Evolutionary conservation across 2,888 invertebrate species (phyloP).

Genomic region (Lacanobia wlatinum): DNA sequence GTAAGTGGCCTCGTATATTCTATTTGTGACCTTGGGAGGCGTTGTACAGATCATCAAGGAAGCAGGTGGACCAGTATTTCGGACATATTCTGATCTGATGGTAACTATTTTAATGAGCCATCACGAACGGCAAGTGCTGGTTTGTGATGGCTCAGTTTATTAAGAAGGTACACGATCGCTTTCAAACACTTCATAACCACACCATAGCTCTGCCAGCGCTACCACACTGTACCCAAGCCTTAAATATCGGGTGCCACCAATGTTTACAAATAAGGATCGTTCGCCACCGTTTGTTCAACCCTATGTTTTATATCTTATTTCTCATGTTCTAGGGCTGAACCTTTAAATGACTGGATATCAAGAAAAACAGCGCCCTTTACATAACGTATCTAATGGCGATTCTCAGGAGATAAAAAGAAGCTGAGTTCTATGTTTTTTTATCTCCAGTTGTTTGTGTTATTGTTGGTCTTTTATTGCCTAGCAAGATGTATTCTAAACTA

Average conservation of each 20-base stretch:
- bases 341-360: constrained; percentile 42
- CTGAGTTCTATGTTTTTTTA: neutral
- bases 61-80: no score
- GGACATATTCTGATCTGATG: no score
- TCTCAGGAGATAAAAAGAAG: constrained; percentile 16
- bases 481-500: neutral
- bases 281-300: constrained; percentile 77
- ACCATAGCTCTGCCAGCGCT: constrained; percentile 31
- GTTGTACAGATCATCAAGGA: no score
- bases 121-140: no score
- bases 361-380: constrained; percentile 51
- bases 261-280: constrained; percentile 86
- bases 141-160: no score
- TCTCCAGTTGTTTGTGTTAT: neutral
- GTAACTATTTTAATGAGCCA: no score
- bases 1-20: no score
- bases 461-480: neutral
- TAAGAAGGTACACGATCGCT: no score
- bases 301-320: constrained; percentile 65
- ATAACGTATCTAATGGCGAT: constrained; percentile 50
- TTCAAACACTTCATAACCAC: no score
- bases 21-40: no score
- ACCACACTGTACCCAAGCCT: constrained; percentile 44
- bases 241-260: constrained; percentile 71
- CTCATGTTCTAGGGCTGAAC: constrained; percentile 60